Evolutionary conservation across 2,888 invertebrate genomes (phyloP).

Genomic region (Diarsia mendica): DNA sequence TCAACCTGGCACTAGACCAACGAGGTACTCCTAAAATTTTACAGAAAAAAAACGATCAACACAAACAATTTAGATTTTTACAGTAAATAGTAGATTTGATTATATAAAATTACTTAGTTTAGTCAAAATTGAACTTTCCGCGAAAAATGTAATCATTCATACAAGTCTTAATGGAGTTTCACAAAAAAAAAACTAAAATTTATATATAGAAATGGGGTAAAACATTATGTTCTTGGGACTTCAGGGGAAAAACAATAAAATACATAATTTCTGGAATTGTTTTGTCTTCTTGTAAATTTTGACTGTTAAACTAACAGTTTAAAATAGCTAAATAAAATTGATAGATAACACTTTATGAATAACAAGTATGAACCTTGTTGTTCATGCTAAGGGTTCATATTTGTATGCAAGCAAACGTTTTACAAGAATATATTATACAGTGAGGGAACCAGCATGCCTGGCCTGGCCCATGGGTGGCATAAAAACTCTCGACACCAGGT

Average conservation of each 20-base stretch:
- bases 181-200: slow-evolving; percentile 57
- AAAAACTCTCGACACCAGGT: too few relatives aligned
- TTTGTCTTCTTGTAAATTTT: slow-evolving; percentile 27
- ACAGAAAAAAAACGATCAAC: not conserved
- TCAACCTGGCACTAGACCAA: not conserved
- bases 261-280: slow-evolving; percentile 59
- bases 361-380: not conserved
- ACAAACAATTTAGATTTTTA: too few relatives aligned
- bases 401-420: not conserved
- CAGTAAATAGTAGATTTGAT: not conserved
- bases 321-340: not conserved
- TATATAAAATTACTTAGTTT: not conserved
- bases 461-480: too few relatives aligned
- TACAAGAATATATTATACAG: not conserved
- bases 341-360: not conserved
- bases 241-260: slow-evolving; percentile 41
- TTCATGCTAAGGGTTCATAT: not conserved
- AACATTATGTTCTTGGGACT: slow-evolving; percentile 49
- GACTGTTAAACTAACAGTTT: slow-evolving; percentile 4
- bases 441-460: too few relatives aligned
- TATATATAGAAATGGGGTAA: slow-evolving; percentile 37
- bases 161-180: slow-evolving; percentile 32
- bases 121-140: slow-evolving; percentile 42
- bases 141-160: not conserved
- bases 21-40: not conserved